phyloP scores from a whole-genome alignment of 1,140 invertebrate genomes.

The Wiebesia pumilae region DNA sequence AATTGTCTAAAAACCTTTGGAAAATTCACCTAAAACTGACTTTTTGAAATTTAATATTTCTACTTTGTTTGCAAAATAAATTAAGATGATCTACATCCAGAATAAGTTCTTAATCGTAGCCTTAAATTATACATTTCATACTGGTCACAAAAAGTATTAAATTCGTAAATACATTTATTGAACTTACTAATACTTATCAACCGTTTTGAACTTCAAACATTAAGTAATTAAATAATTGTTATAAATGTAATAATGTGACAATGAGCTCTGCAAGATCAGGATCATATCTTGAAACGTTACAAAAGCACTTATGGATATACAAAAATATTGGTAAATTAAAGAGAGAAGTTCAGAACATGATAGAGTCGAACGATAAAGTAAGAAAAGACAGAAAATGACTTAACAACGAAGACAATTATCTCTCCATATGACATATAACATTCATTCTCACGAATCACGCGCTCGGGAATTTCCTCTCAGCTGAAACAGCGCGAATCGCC shows the following conservation, averaged over 20 bases:
- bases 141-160: no score
- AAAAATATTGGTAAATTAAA: neutral
- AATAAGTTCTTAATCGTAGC: no score
- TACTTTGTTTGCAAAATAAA: no score
- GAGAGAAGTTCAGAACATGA: neutral
- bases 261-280: neutral
- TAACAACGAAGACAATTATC: constrained; percentile 61
- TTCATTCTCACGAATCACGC: constrained; percentile 49
- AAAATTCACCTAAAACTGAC: no score
- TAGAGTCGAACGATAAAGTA: neutral
- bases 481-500: constrained; percentile 31
- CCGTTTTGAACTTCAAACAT: no score
- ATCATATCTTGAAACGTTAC: neutral
- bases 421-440: constrained; percentile 55
- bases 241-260: neutral
- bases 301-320: neutral
- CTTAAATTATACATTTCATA: no score
- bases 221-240: neutral
- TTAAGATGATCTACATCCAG: no score
- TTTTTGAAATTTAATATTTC: no score
- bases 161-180: no score
- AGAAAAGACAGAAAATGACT: constrained; percentile 46
- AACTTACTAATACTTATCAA: no score
- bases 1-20: no score
- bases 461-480: constrained; percentile 55